These are phyloP conservation scores for Macrosiphum euphorbiae DNA, from an alignment of 2,888 invertebrate genomes.

Conservation along the genomic window DNA sequence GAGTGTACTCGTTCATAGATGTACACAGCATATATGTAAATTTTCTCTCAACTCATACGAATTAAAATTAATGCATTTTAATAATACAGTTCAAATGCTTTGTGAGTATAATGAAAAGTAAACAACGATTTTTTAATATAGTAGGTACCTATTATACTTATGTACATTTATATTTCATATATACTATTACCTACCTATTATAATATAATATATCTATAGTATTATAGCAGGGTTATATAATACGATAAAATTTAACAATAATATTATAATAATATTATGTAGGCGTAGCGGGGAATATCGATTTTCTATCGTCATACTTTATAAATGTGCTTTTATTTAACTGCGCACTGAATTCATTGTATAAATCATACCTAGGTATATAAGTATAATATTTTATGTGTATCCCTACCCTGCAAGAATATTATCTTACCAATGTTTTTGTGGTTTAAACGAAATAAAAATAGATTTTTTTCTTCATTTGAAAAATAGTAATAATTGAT, in stretches of 20 bases:
- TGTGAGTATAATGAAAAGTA: neutral
- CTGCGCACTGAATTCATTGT: neutral
- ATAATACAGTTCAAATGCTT: neutral
- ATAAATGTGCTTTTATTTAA: neutral
- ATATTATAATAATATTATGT: no score
- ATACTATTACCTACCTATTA: neutral
- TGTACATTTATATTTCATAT: neutral
- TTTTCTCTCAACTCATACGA: constrained; percentile 15
- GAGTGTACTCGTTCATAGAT: neutral
- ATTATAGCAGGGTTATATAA: neutral
- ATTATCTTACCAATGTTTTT: neutral
- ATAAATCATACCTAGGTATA: no score
- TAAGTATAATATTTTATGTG: no score
- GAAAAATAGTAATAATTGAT: neutral
- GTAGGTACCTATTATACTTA: neutral
- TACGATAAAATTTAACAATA: neutral
- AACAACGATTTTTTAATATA: neutral
- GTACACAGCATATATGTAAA: neutral
- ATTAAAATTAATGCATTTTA: constrained; percentile 37
- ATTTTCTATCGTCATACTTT: neutral
- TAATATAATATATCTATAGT: neutral
- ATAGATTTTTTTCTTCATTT: neutral
- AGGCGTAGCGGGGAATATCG: neutral
- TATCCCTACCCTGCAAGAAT: neutral
- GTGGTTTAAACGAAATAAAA: neutral